Base-by-base conservation (phyloP, 2,797 vertebrate species). In the Sylvilagus floridanus region DNA sequence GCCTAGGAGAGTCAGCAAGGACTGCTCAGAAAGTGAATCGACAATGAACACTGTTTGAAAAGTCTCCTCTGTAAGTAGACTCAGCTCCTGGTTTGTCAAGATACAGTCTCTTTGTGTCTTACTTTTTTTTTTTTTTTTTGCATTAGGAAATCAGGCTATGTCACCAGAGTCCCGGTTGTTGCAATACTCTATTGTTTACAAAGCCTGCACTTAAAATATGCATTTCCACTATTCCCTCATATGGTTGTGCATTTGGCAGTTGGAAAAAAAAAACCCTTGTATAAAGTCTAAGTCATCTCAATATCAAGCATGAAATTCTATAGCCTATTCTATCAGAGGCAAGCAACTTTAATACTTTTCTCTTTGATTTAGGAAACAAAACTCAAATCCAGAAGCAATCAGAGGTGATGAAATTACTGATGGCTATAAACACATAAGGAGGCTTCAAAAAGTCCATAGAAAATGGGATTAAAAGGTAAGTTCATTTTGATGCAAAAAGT, bases 1-100 rank as follows among this genome's bases (percentile, higher is more conserved):
- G 66, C 91, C 94, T 54, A 71, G 37, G 37, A 91, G 32, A 94
- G 89, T 24, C 77, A 75, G 73, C 17, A 81, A 42, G n/a, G 73
- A 50, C 19, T 24, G 75, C 5, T 94, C 83, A 76, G 83, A 93
- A 96, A 94, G 92, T 68, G 66, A 87, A 92, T 90, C 88, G 84
- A 69, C 16, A 82, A 26, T 65, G 69, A 92, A 32, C 9, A 82
- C 7, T 89, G 69, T 35, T 37, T 90, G 82, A n/a, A 35, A 97
- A 52, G 8, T 63, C 86, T 89, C 66, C 21, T 83, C 28, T 93
- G 35, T 37, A 89, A 87, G 66, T 1, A 13, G 50, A 1, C 2
- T 94, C 57, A 76, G 72, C 28, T 37, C 57, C 22, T 4, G 11
- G 42, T 57, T 42, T 28, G 50, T 22, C 32, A n/a, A 2, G 72